Evolutionary conservation across 2,888 invertebrate species (phyloP), one percentile per base, ranked within the genome.

Genomic region (Loripinus fragilis): DNA sequence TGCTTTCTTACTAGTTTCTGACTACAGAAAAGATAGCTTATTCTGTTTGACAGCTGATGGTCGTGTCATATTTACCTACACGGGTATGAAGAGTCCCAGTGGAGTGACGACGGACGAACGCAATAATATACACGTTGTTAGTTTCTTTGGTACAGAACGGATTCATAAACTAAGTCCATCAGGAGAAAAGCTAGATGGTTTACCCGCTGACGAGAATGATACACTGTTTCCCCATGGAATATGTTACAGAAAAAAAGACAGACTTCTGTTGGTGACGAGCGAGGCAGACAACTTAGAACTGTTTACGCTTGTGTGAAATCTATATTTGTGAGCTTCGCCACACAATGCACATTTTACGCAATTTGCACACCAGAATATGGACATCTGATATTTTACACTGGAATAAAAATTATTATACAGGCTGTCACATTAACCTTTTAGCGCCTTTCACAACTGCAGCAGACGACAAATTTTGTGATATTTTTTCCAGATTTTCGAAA

Each of bases 181-280:
- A 52, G 83, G 83, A 0, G 78, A 78, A 68, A 80, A 78, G 25
- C 71, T 75, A 23, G 83, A 83, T 35, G 80, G 83, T 28, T 48
- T 83, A 2, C 76, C 74, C 2, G 71, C 69, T 23, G 74, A 76
- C 35, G 83, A 80, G n/a, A 80, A 83, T 20, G 69, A 76, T 0
- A 76, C 80, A 0, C 33, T 83, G 25, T 83, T 83, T 72, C 83
- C 83, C 8, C 83, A 83, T 52, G 69, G 83, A 35, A 78, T 80
- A 30, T 80, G 80, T 66, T 83, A 80, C 52, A 73, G 80, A 52
- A 68, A 71, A 64, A 76, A 68, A 42, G 83, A 83, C 67, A 73
- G 35, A 66, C 74, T 78, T 10, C 74, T 83, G 15, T 71, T 80
- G 2, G 66, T 83, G 41, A 78, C 83, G 20, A 83, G 80, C 0